These are phyloP conservation scores for Pangasius sanitwongsei DNA, from an alignment of 2,797 vertebrate genomes.

Conservation along the genomic window DNA sequence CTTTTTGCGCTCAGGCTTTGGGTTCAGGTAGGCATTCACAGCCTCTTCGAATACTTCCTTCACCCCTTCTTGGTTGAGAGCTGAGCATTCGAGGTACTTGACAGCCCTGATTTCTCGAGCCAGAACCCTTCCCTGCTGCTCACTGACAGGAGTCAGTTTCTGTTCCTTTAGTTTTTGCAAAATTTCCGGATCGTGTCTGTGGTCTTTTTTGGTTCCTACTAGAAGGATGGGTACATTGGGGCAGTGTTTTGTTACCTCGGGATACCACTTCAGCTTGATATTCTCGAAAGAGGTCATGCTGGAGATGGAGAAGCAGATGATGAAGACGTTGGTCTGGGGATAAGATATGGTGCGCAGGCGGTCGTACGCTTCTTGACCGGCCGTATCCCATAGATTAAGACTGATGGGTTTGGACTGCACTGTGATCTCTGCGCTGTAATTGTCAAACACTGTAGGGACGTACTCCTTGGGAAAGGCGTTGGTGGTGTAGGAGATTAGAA, in stretches of 20 bases:
- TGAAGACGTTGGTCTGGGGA: constrained; percentile 82
- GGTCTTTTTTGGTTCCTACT: constrained; percentile 87
- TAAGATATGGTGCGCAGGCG: constrained; percentile 82
- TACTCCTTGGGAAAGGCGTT: constrained; percentile 87
- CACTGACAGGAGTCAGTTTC: constrained; percentile 76
- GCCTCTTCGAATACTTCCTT: constrained; percentile 83
- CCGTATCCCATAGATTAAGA: constrained; percentile 83
- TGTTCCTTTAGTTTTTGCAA: constrained; percentile 82
- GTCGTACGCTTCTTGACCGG: constrained; percentile 84
- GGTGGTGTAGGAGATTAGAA: constrained; percentile 87
- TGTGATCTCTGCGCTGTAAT: constrained; percentile 84
- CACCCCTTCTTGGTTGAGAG: constrained; percentile 83
- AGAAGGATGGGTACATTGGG: constrained; percentile 82
- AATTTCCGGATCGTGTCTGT: constrained; percentile 77
- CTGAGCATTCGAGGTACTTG: constrained; percentile 86
- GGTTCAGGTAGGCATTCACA: constrained; percentile 78
- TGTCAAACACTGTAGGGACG: constrained; percentile 88
- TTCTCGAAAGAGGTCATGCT: constrained; percentile 83
- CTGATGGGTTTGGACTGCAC: constrained; percentile 78
- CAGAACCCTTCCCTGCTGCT: constrained; percentile 78
- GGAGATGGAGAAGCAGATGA: constrained; percentile 86
- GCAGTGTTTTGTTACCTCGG: constrained; percentile 83
- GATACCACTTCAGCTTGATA: constrained; percentile 84
- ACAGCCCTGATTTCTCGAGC: constrained; percentile 81
- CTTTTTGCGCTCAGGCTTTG: constrained; percentile 69